Evolutionary conservation across 2,113 vertebrate genomes (phyloP).

Genomic region (Prolemur simus): DNA sequence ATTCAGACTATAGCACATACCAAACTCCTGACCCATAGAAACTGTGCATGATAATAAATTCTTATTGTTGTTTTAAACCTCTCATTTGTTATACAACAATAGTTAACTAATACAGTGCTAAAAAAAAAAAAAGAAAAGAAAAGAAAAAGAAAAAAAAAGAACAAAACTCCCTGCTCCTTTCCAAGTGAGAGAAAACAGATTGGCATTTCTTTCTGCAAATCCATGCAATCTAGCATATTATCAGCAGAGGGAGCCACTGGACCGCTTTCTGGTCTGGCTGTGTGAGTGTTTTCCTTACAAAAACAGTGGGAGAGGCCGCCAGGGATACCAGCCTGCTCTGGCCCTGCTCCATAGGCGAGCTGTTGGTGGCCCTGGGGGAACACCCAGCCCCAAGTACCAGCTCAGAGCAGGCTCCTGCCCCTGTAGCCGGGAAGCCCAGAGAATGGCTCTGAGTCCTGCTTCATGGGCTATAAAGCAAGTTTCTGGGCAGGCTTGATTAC

Average conservation of each 20-base stretch:
- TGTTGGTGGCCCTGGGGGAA: background rate
- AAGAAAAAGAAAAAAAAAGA: too few relatives aligned
- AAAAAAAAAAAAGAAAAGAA: background rate
- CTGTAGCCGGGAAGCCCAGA: background rate
- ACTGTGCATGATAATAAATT: background rate
- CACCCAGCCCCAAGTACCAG: background rate
- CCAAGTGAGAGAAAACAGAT: background rate
- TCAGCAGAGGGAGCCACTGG: conserved; percentile 39
- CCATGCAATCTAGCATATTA: background rate
- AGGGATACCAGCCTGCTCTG: background rate
- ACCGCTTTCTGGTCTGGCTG: background rate
- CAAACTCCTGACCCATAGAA: background rate
- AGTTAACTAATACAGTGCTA: background rate
- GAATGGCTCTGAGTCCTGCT: background rate
- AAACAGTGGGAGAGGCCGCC: background rate
- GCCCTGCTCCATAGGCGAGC: background rate
- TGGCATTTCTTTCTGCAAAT: background rate
- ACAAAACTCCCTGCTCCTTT: background rate
- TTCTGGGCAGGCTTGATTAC: background rate
- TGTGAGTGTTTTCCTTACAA: background rate
- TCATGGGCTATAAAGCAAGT: background rate
- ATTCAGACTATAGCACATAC: background rate
- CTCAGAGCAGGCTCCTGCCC: background rate
- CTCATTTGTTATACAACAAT: background rate
- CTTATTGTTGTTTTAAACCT: background rate